These are phyloP conservation scores for Eubasilissa splendida DNA, from an alignment of 2,888 invertebrate species.

Conservation along the genomic window DNA sequence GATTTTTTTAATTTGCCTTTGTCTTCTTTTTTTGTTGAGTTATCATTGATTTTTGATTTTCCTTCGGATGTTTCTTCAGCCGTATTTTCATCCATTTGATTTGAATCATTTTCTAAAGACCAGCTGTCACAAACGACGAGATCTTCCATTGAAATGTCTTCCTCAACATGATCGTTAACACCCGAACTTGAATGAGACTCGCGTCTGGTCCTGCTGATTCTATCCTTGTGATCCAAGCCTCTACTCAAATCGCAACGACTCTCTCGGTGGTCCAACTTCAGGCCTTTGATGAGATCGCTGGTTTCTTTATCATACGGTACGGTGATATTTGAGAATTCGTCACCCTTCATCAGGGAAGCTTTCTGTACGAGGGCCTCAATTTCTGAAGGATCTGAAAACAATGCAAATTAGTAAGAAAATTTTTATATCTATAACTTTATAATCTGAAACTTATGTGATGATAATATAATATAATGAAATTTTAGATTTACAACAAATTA, in stretches of 20 bases:
- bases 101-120: conserved; percentile 65
- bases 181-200: conserved; percentile 2
- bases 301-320: conserved; percentile 8
- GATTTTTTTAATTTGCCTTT: background rate
- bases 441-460: too few species aligned
- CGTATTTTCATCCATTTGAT: conserved; percentile 60
- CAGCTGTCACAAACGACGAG: conserved; percentile 71
- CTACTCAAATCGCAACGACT: too few species aligned
- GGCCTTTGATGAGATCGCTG: background rate
- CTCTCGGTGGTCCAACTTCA: background rate
- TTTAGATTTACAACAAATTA: too few species aligned
- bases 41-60: background rate
- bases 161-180: background rate
- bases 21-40: background rate
- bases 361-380: conserved; percentile 58
- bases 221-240: background rate
- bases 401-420: background rate
- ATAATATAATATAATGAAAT: too few species aligned
- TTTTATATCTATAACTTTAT: too few species aligned
- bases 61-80: conserved; percentile 2
- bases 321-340: background rate
- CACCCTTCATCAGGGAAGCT: conserved; percentile 21
- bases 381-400: conserved; percentile 46
- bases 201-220: conserved; percentile 52
- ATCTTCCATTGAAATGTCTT: conserved; percentile 63